These are phyloP conservation scores for Ophonus ardosiacus DNA, from an alignment of 2,888 invertebrate species.

Conservation along the genomic window DNA sequence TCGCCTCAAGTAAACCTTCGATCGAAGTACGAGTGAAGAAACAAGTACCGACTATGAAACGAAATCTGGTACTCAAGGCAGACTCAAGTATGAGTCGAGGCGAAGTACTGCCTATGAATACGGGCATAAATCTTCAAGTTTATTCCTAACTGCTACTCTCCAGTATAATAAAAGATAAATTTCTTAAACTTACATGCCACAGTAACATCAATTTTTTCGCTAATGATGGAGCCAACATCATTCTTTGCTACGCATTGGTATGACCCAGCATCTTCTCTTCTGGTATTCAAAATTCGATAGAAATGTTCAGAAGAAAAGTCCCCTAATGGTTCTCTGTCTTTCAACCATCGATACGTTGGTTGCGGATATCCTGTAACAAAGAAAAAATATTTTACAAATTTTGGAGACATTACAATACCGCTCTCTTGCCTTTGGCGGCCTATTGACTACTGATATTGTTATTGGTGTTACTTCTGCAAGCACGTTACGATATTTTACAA, in stretches of 20 bases:
- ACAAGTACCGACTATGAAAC: too few species aligned
- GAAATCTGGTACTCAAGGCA: too few species aligned
- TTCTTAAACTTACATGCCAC: conserved; percentile 90
- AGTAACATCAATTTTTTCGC: conserved; percentile 91
- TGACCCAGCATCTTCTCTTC: conserved; percentile 89
- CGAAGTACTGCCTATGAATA: too few species aligned
- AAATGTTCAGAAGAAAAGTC: conserved; percentile 90
- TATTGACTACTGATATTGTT: too few species aligned
- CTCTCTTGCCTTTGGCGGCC: too few species aligned
- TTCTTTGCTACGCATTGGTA: conserved; percentile 96
- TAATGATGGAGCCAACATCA: conserved; percentile 93
- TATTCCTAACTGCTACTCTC: too few species aligned
- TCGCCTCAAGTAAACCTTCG: too few species aligned
- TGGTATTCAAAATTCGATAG: conserved; percentile 89
- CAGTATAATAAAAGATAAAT: neutral
- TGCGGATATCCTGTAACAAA: conserved; percentile 88
- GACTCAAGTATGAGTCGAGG: too few species aligned
- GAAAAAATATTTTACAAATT: neutral
- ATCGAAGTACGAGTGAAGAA: too few species aligned
- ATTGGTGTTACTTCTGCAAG: too few species aligned
- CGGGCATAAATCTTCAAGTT: too few species aligned
- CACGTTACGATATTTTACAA: too few species aligned
- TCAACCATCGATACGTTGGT: conserved; percentile 94
- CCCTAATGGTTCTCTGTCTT: conserved; percentile 87
- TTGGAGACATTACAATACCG: neutral